These are phyloP conservation scores for Dipodomys spectabilis DNA, from an alignment of 2,113 vertebrate species.

Conservation along the genomic window DNA sequence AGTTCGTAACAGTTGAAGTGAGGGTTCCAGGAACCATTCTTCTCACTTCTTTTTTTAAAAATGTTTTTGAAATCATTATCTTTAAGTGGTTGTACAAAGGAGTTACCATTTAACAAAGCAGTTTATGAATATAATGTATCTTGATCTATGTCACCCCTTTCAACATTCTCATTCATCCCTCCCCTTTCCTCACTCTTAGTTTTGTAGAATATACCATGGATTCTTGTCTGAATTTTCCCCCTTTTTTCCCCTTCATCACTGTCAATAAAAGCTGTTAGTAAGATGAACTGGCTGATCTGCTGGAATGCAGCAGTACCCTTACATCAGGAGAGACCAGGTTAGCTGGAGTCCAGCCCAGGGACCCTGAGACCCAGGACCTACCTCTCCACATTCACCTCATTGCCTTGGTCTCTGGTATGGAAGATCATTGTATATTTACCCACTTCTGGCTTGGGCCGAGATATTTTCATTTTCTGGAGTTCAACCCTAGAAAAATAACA, in stretches of 20 bases:
- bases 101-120: too few relatives aligned
- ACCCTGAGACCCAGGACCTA: conserved; percentile 79
- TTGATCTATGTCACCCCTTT: too few relatives aligned
- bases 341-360: accelerated
- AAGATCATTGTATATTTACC: conserved; percentile 98
- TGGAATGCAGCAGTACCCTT: background rate
- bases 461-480: conserved; percentile 93
- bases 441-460: conserved; percentile 89
- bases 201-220: too few relatives aligned
- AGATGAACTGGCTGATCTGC: background rate
- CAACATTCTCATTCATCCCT: too few relatives aligned
- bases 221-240: too few relatives aligned
- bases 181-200: too few relatives aligned
- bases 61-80: too few relatives aligned
- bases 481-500: conserved; percentile 88
- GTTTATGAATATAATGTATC: too few relatives aligned
- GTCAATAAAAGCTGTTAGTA: background rate
- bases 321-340: background rate
- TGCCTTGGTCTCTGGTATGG: conserved; percentile 94
- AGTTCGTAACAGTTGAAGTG: background rate
- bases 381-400: conserved; percentile 93
- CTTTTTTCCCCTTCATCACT: too few relatives aligned
- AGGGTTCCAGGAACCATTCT: background rate
- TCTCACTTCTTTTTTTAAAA: background rate
- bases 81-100: too few relatives aligned